A percentile compares a stretch with the other conserved stretches of the same genome.
Evolutionary conservation across 2,888 invertebrate genomes (phyloP).

Genomic region (Liposcelis brunnea): DNA sequence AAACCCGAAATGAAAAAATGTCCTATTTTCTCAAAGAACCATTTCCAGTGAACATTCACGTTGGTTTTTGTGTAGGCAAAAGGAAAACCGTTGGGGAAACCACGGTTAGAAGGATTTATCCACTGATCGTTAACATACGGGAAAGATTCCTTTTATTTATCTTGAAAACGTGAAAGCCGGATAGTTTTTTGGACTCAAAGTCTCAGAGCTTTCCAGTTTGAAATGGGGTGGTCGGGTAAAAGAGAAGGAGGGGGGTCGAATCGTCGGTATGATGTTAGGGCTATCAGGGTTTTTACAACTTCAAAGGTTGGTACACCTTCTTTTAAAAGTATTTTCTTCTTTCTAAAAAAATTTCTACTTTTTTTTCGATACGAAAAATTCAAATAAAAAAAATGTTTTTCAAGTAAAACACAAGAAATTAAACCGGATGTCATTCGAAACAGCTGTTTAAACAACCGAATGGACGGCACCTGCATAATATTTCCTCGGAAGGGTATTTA

Average conservation of each 20-base stretch:
- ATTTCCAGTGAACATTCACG: conserved; percentile 7
- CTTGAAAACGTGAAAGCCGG: conserved; percentile 4
- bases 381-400: too few relatives aligned
- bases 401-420: too few relatives aligned
- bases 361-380: too few relatives aligned
- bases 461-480: too few relatives aligned
- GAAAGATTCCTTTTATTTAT: conserved; percentile 2
- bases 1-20: conserved; percentile 2
- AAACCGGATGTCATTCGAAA: too few relatives aligned
- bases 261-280: conserved; percentile 9
- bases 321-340: too few relatives aligned
- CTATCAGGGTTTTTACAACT: neutral
- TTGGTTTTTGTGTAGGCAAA: conserved; percentile 10
- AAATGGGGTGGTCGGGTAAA: conserved; percentile 5
- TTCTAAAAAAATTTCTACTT: too few relatives aligned
- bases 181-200: conserved; percentile 11
- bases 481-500: too few relatives aligned
- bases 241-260: conserved; percentile 3
- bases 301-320: neutral
- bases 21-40: conserved; percentile 5
- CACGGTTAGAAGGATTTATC: neutral
- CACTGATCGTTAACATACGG: neutral
- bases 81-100: conserved; percentile 6
- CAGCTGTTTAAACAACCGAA: too few relatives aligned
- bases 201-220: conserved; percentile 7